phyloP scores from a whole-genome alignment of 2,888 invertebrate genomes.

The Stenodema calcarata region DNA sequence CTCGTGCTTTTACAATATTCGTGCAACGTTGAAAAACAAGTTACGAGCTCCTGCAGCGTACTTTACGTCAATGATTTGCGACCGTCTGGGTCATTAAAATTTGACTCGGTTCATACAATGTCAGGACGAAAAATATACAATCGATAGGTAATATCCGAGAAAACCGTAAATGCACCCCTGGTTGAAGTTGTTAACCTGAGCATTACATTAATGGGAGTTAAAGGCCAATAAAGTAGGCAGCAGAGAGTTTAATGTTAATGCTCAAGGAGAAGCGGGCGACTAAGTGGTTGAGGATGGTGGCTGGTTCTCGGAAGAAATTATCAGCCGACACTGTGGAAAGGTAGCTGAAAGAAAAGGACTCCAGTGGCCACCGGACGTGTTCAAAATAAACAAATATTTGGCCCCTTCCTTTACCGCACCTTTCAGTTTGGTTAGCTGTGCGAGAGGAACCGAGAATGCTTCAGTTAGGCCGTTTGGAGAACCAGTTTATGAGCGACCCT shows the following conservation, averaged over 20 bases:
- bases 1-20: no score
- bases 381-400: constrained; percentile 44
- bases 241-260: constrained; percentile 19
- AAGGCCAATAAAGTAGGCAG: constrained; percentile 31
- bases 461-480: constrained; percentile 25
- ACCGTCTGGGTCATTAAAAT: not conserved
- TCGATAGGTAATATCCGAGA: not conserved
- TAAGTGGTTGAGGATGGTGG: constrained; percentile 18
- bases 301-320: constrained; percentile 36
- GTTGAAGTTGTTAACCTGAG: not conserved
- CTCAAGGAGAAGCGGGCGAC: not conserved
- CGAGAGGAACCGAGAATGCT: not conserved
- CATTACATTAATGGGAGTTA: constrained; percentile 24
- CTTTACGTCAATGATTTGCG: not conserved
- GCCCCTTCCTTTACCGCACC: not conserved
- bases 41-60: not conserved
- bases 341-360: constrained; percentile 41
- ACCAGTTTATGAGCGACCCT: constrained; percentile 36
- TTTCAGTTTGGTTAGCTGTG: constrained; percentile 2
- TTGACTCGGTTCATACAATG: not conserved
- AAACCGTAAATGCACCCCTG: not conserved
- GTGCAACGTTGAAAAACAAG: not conserved
- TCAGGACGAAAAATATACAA: not conserved
- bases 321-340: constrained; percentile 35
- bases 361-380: constrained; percentile 38